These are phyloP conservation scores for Oreochromis niloticus DNA, from an alignment of 2,113 vertebrate species.

Conservation along the genomic window DNA sequence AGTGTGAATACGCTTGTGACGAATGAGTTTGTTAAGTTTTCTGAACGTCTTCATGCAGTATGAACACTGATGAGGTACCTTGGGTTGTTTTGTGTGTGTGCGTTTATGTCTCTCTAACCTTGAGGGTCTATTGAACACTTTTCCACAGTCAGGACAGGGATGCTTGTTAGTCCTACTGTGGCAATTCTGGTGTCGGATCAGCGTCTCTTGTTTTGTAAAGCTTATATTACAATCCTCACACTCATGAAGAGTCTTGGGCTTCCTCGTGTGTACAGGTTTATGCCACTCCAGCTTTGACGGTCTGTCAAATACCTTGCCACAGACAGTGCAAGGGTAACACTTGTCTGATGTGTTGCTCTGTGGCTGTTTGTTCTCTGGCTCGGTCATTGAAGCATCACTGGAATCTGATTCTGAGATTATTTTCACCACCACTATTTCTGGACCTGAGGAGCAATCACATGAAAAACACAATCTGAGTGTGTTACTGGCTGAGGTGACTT, in stretches of 20 bases:
- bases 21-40: conserved; percentile 50
- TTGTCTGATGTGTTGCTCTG: background rate
- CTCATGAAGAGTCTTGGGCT: conserved; percentile 13
- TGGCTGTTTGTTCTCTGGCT: background rate
- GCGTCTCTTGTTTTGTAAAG: accelerated
- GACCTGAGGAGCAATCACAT: conserved; percentile 10
- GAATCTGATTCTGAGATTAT: conserved; percentile 22
- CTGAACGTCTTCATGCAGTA: conserved; percentile 53
- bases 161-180: conserved; percentile 58
- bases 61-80: conserved; percentile 51
- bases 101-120: conserved; percentile 46
- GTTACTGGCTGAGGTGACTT: background rate
- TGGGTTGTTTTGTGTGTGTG: conserved; percentile 50
- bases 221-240: background rate
- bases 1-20: conserved; percentile 60
- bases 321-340: conserved; percentile 35
- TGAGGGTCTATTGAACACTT: conserved; percentile 61
- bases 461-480: background rate
- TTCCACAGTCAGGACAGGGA: conserved; percentile 57
- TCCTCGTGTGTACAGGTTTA: conserved; percentile 19
- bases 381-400: background rate
- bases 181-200: conserved; percentile 43
- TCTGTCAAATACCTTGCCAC: conserved; percentile 52
- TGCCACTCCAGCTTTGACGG: conserved; percentile 55
- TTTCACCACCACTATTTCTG: background rate